Conservation (phyloP, 1,140 invertebrate species). For the Calycopis cecrops region DNA sequence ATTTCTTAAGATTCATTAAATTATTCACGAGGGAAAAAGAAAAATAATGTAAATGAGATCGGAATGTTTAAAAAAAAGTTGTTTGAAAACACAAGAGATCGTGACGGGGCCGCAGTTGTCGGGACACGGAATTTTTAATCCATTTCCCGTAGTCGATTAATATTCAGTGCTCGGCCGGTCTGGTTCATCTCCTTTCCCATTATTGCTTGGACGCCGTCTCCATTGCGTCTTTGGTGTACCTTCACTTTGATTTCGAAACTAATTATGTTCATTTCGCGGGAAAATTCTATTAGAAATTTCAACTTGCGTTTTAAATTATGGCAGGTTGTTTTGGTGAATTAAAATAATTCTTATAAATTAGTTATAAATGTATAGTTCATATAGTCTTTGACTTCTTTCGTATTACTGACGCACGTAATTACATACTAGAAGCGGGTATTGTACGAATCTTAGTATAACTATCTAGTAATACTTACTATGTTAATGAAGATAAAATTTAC, state of each 20-base stretch:
- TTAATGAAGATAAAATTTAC: no score
- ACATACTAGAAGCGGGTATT: no score
- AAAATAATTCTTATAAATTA: no score
- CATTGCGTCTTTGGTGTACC: constrained; percentile 26
- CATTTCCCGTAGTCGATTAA: constrained; percentile 70
- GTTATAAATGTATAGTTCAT: no score
- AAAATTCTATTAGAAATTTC: constrained; percentile 18
- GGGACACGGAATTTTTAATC: constrained; percentile 73
- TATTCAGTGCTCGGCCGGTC: constrained; percentile 66
- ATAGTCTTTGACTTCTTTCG: no score
- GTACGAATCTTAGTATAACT: no score
- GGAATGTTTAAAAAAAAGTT: constrained; percentile 70
- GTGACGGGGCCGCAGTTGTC: constrained; percentile 55
- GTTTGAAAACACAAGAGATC: constrained; percentile 65
- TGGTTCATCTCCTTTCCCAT: constrained; percentile 70
- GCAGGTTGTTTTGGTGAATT: no score
- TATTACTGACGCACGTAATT: no score
- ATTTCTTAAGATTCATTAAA: constrained; percentile 69
- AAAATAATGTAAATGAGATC: constrained; percentile 68
- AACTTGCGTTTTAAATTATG: not conserved
- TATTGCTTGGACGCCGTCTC: constrained; percentile 60
- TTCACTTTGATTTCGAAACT: constrained; percentile 66
- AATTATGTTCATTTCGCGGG: constrained; percentile 51
- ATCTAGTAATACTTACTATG: no score
- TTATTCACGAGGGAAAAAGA: constrained; percentile 65